Evolutionary conservation across 1,140 invertebrate genomes (phyloP), one percentile per base, ranked within the genome.

Genomic region (Mactra quadrangularis): DNA sequence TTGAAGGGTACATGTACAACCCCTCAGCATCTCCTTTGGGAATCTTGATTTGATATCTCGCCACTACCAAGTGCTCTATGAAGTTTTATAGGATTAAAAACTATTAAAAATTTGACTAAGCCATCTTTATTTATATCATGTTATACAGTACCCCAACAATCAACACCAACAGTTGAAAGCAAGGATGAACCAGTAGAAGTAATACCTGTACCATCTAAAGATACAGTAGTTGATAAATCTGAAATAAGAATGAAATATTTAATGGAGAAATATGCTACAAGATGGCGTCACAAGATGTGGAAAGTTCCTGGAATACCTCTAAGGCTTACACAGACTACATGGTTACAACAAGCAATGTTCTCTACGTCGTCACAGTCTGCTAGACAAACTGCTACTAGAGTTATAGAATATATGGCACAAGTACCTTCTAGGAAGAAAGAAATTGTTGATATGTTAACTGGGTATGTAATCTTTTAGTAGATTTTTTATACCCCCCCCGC

Each of bases 281-380:
- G 93, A 13, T 95, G 94, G 94, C 85, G 91, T 22, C 90, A 94
- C 22, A 93, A 92, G 79, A 90, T 92, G 86, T 89, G 88, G 87
- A 89, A 89, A 74, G 88, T 85, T 33, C 89, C 90, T 47, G 87
- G 87, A 7, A 75, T 89, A 22, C 84, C 83, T 1, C 59, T 91
- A 55, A 85, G 88, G 22, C 78, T 90, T 77, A 89, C 88, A 13
- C 89, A 90, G 82, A 94, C 95, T 0, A 96, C 96, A 4, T 99
- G 98, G 98, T 93, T 99, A 9, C 96, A 97, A 82, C 96, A 96
- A 9, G 96, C 98, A 9, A 94, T 99, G 82, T 99, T 99, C 90
- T 98, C 98, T 93, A 95, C 96, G 0, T 97, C 97, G 90, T 98
- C 97, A 0, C 94, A 97, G 57, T 95, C 97, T 57, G 97, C 97